These are phyloP conservation scores for Drusus annulatus DNA, from an alignment of 1,140 invertebrate species.

Conservation along the genomic window DNA sequence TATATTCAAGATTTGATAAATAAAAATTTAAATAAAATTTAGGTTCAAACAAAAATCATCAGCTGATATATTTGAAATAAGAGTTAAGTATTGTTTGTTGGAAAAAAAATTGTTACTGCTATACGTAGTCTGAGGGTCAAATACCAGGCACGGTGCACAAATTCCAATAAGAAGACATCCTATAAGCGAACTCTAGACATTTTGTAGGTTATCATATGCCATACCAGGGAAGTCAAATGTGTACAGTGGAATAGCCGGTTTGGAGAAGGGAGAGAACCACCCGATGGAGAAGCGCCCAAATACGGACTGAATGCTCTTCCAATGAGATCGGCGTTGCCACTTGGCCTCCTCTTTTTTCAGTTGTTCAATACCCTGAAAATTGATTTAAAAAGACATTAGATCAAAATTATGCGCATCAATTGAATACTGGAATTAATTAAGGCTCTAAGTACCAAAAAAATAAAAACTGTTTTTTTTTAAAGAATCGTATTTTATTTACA, in stretches of 20 bases:
- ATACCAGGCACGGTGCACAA: neutral
- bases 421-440: no score
- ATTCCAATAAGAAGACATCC: neutral
- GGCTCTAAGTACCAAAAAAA: no score
- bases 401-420: no score
- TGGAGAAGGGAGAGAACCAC: conserved; percentile 96
- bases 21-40: no score
- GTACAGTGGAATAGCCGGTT: conserved; percentile 72
- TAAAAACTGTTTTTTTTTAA: no score
- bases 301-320: conserved; percentile 95
- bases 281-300: conserved; percentile 94
- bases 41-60: no score
- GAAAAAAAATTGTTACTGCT: no score
- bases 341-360: conserved; percentile 93
- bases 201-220: conserved; percentile 18
- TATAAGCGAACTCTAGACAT: conserved; percentile 2
- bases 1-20: no score
- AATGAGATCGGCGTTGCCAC: conserved; percentile 91
- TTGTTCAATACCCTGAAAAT: conserved; percentile 91
- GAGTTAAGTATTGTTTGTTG: no score
- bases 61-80: no score
- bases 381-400: neutral
- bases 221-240: neutral
- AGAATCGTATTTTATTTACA: no score
- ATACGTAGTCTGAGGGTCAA: neutral